phyloP scores from a whole-genome alignment of 2,113 vertebrate genomes.

The Petrocephalus zakoni region DNA sequence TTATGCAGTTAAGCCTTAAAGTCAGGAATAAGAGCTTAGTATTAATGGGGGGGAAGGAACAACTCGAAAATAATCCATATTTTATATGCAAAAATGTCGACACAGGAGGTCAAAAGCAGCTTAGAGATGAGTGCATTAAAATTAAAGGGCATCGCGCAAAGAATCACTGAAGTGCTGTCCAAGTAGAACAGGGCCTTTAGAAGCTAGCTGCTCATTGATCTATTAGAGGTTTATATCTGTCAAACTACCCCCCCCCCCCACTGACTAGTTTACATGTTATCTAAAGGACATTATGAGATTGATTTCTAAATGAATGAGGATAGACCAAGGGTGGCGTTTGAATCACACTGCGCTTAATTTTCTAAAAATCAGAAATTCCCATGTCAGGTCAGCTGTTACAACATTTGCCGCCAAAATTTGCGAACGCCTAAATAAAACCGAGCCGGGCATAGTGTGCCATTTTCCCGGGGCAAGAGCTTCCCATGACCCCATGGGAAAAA shows the following conservation, averaged over 20 bases:
- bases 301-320: neutral
- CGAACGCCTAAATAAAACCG: neutral
- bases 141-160: neutral
- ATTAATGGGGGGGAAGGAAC: no score
- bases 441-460: neutral
- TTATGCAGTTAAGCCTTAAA: neutral
- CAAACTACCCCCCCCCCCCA: neutral
- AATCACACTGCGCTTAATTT: neutral
- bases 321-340: neutral
- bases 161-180: neutral
- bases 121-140: neutral
- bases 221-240: neutral
- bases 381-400: neutral
- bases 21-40: neutral
- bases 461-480: neutral
- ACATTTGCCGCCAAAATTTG: neutral
- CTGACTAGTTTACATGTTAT: neutral
- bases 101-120: no score
- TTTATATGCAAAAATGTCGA: neutral
- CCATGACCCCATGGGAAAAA: constrained; percentile 9
- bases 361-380: neutral
- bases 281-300: neutral
- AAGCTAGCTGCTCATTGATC: neutral
- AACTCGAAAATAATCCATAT: neutral
- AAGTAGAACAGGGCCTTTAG: neutral